phyloP scores from a whole-genome alignment of 1,140 invertebrate species.

The Drosophila varians region DNA sequence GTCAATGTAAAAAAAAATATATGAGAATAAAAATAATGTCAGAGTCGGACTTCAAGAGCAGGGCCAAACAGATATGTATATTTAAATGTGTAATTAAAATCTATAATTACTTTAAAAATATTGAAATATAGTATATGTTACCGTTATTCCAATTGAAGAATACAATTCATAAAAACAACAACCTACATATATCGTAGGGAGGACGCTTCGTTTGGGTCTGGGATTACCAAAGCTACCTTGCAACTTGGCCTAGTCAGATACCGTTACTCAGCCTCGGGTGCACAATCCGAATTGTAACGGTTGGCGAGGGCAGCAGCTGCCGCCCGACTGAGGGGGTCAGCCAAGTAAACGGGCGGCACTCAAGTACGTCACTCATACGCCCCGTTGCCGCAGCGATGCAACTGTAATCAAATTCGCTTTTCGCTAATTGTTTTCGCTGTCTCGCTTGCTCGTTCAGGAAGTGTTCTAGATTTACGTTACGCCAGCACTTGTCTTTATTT shows the following conservation, averaged over 20 bases:
- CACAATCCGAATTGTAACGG: constrained; percentile 38
- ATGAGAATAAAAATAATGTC: constrained; percentile 13
- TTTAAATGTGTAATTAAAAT: background rate
- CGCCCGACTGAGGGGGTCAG: background rate
- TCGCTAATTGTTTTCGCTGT: constrained; percentile 61
- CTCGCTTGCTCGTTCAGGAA: constrained; percentile 55
- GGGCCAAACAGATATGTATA: constrained; percentile 5
- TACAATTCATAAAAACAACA: constrained; percentile 2
- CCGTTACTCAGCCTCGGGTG: constrained; percentile 60
- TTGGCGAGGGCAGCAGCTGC: constrained; percentile 13
- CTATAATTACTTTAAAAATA: too few species aligned
- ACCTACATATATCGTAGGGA: background rate
- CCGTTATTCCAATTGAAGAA: constrained; percentile 16
- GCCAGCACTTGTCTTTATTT: constrained; percentile 56
- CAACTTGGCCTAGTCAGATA: constrained; percentile 48
- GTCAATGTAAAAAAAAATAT: constrained; percentile 23
- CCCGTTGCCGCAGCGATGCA: constrained; percentile 31
- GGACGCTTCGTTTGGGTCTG: constrained; percentile 9
- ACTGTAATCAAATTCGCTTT: constrained; percentile 79
- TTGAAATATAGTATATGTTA: constrained; percentile 5
- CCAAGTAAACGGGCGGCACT: background rate
- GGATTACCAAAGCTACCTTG: constrained; percentile 53
- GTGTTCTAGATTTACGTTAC: constrained; percentile 68
- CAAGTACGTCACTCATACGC: constrained; percentile 38
- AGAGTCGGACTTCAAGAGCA: constrained; percentile 28